phyloP scores from a whole-genome alignment of 2,797 vertebrate genomes.

The Ctenosaura bakeri region DNA sequence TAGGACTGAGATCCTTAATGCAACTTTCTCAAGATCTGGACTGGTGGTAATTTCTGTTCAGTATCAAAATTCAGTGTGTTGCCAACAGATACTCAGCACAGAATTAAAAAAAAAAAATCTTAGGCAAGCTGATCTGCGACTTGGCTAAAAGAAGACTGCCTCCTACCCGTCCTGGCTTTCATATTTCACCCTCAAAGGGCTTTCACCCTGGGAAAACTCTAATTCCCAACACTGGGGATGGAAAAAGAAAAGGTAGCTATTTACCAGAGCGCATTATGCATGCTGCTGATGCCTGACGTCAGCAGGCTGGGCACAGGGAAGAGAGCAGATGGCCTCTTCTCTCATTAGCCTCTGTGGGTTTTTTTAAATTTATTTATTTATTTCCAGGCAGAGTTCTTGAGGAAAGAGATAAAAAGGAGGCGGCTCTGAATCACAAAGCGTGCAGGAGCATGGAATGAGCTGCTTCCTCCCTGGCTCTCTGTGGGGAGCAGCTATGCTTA shows the following conservation, averaged over 20 bases:
- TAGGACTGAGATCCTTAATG: neutral
- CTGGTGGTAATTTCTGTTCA: neutral
- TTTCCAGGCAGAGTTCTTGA: neutral
- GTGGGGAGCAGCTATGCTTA: neutral
- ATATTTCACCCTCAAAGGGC: no score
- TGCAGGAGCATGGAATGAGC: neutral
- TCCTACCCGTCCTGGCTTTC: neutral
- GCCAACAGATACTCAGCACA: neutral
- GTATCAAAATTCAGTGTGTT: neutral
- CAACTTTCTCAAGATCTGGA: neutral
- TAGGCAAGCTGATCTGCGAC: no score
- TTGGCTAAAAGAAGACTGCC: no score
- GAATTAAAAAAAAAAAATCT: no score
- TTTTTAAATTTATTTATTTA: neutral
- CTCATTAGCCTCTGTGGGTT: neutral
- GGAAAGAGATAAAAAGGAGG: neutral
- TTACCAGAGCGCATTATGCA: constrained; percentile 27
- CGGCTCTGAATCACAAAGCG: neutral
- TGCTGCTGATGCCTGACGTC: neutral
- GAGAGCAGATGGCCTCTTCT: constrained; percentile 58
- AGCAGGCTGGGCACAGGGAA: constrained; percentile 35
- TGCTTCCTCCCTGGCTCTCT: neutral
- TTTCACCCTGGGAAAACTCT: no score
- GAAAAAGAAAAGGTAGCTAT: constrained; percentile 18
- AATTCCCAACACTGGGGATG: neutral